phyloP scores from a whole-genome alignment of 2,888 invertebrate species.

The Rhyacophila evoluta region DNA sequence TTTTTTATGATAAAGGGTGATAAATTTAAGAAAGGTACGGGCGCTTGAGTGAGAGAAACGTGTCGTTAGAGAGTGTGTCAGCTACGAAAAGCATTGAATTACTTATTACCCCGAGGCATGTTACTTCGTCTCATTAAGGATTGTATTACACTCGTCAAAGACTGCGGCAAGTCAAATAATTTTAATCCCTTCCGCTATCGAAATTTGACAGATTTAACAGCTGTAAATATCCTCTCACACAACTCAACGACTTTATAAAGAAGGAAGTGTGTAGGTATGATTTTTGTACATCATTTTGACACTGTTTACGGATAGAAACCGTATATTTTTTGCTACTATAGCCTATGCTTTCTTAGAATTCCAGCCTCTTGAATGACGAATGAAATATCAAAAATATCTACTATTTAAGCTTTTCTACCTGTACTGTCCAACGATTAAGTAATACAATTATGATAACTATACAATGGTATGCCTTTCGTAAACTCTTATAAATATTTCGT shows the following conservation, averaged over 20 bases:
- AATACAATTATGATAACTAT: neutral
- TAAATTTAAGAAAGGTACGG: neutral
- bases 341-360: constrained; percentile 16
- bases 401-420: constrained; percentile 3
- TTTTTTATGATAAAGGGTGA: neutral
- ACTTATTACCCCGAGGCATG: neutral
- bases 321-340: constrained; percentile 16
- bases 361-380: constrained; percentile 13
- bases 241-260: neutral
- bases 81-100: constrained; percentile 8
- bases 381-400: constrained; percentile 20
- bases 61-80: neutral
- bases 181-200: neutral
- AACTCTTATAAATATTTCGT: neutral
- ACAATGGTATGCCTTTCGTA: neutral
- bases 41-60: neutral
- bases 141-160: constrained; percentile 7
- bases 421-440: neutral
- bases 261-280: constrained; percentile 11
- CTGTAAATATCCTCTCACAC: constrained; percentile 3
- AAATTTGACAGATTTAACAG: constrained; percentile 9
- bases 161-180: neutral
- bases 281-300: constrained; percentile 5
- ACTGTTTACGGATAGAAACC: constrained; percentile 19
- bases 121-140: constrained; percentile 7